Evolutionary conservation across 2,888 invertebrate species (phyloP).

Genomic region (Spodoptera picta): DNA sequence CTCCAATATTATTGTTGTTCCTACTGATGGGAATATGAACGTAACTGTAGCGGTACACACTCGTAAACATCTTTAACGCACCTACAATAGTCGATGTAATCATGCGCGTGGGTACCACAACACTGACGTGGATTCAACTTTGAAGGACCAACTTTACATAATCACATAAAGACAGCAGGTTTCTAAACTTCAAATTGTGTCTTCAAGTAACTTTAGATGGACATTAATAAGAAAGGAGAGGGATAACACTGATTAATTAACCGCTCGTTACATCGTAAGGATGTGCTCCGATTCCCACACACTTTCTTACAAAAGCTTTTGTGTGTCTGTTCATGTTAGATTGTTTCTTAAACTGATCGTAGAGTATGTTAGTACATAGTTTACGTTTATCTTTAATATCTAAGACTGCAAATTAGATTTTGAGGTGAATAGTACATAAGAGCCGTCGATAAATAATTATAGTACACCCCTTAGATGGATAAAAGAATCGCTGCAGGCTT

Average conservation of each 20-base stretch:
- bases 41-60: slow-evolving; percentile 47
- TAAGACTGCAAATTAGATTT: no score
- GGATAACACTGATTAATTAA: slow-evolving; percentile 43
- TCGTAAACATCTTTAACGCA: slow-evolving; percentile 52
- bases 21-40: slow-evolving; percentile 57
- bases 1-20: slow-evolving; percentile 61
- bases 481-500: no score
- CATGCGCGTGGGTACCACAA: slow-evolving; percentile 21
- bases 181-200: no score
- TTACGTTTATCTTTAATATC: no score
- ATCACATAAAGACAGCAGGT: no score
- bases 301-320: slow-evolving; percentile 35
- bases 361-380: background rate
- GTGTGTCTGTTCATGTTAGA: slow-evolving; percentile 17
- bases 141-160: background rate
- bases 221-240: slow-evolving; percentile 16
- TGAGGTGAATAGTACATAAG: no score
- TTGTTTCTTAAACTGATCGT: slow-evolving; percentile 11
- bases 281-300: slow-evolving; percentile 35
- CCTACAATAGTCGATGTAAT: slow-evolving; percentile 26
- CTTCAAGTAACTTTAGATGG: background rate
- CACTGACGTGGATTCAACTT: background rate
- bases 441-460: no score
- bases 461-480: no score
- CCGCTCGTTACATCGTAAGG: slow-evolving; percentile 45